phyloP scores from a whole-genome alignment of 2,113 vertebrate species.

The Albula glossodonta region DNA sequence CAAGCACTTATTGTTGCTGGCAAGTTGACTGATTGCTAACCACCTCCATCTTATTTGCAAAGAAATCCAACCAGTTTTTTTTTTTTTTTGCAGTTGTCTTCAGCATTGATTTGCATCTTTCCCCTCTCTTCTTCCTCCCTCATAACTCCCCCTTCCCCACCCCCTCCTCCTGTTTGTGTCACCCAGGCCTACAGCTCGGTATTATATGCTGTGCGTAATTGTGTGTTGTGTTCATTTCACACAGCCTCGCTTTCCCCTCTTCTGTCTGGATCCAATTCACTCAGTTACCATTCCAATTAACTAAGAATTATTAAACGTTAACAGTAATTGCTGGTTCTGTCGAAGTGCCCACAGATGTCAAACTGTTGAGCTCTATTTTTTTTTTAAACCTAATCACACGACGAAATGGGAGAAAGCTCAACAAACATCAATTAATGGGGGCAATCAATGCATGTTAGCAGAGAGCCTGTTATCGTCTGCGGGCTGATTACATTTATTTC shows the following conservation, averaged over 20 bases:
- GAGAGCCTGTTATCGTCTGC: constrained; percentile 80
- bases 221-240: constrained; percentile 41
- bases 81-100: neutral
- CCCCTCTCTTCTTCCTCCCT: constrained; percentile 25
- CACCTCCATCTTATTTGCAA: constrained; percentile 27
- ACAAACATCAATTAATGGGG: constrained; percentile 84
- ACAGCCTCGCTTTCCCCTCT: constrained; percentile 66
- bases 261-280: constrained; percentile 81
- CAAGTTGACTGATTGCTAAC: constrained; percentile 18
- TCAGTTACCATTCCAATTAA: constrained; percentile 91
- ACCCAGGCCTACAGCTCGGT: constrained; percentile 17
- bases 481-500: constrained; percentile 83
- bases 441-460: constrained; percentile 85
- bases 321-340: constrained; percentile 89
- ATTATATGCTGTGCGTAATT: constrained; percentile 36
- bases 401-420: constrained; percentile 86
- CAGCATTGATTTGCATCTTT: constrained; percentile 38
- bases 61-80: constrained; percentile 18
- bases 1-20: constrained; percentile 6
- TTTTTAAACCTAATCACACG: constrained; percentile 81
- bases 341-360: constrained; percentile 91
- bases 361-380: constrained; percentile 46
- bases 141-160: constrained; percentile 13
- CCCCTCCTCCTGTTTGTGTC: neutral
- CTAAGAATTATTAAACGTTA: constrained; percentile 95